Evolutionary conservation across 2,797 vertebrate genomes (phyloP).

Genomic region (Urosaurus nigricauda): DNA sequence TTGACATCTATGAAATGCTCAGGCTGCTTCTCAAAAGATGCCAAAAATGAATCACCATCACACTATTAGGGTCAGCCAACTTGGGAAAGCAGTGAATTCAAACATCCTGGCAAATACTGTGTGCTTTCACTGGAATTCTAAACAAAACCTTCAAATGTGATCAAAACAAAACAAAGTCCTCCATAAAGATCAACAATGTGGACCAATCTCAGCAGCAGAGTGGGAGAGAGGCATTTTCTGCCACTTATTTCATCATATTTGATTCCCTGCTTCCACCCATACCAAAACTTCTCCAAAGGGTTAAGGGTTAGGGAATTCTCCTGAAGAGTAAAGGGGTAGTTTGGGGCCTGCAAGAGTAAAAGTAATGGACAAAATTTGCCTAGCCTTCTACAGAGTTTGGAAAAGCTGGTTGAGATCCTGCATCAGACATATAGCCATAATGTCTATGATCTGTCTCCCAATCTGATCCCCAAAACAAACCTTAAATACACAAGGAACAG

Average conservation of each 20-base stretch:
- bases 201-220: neutral
- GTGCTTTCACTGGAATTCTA: neutral
- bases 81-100: neutral
- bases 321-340: neutral
- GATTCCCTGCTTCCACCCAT: too few relatives aligned
- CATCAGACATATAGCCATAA: too few relatives aligned
- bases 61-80: conserved; percentile 24
- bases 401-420: too few relatives aligned
- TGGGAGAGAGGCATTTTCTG: neutral
- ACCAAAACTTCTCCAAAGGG: neutral
- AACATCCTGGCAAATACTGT: neutral
- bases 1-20: conserved; percentile 5
- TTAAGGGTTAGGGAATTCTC: neutral
- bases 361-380: neutral
- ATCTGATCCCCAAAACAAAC: too few relatives aligned
- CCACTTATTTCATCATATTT: neutral
- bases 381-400: neutral
- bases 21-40: conserved; percentile 34
- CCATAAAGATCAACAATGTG: neutral
- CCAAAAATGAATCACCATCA: conserved; percentile 22
- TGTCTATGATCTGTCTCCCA: too few relatives aligned
- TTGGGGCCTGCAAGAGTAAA: neutral
- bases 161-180: neutral
- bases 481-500: too few relatives aligned
- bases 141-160: neutral